Conservation (phyloP, 2,113 vertebrate genomes). For the Pogonocichla stellata region DNA sequence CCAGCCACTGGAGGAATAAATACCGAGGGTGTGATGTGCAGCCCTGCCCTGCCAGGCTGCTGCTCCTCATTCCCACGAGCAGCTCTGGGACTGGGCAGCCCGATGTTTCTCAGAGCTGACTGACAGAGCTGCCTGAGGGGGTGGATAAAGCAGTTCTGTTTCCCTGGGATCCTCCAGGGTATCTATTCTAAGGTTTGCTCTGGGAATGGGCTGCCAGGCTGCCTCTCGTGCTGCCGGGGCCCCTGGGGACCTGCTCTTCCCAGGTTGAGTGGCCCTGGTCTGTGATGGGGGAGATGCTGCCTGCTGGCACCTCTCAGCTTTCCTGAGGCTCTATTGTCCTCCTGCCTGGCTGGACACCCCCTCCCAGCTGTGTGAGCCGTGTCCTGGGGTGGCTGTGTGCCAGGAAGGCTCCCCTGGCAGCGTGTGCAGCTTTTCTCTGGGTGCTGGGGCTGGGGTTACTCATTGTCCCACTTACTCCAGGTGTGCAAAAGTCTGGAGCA, state of each 20-base stretch:
- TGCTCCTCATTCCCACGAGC: neutral
- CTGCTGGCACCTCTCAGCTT: neutral
- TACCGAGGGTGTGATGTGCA: neutral
- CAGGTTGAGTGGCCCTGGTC: neutral
- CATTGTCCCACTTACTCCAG: neutral
- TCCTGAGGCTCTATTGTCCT: neutral
- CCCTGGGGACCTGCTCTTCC: constrained; percentile 4
- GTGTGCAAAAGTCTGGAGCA: neutral
- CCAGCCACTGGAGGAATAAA: neutral
- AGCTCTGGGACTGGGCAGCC: neutral
- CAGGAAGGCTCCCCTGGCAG: neutral
- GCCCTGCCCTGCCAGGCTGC: neutral
- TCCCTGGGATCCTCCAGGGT: neutral
- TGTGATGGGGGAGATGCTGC: neutral
- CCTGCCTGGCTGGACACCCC: neutral
- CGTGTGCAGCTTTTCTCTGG: rapidly evolving
- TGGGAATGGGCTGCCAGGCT: constrained; percentile 34
- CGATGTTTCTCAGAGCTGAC: neutral
- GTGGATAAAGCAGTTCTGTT: neutral
- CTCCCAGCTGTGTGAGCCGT: neutral
- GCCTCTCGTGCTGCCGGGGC: neutral
- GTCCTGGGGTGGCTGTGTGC: neutral
- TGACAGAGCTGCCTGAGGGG: neutral
- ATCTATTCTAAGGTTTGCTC: constrained; percentile 49
- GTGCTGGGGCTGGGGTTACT: rapidly evolving